Base-by-base conservation (phyloP, 1,140 invertebrate genomes). In the Mylabris phalerata region DNA sequence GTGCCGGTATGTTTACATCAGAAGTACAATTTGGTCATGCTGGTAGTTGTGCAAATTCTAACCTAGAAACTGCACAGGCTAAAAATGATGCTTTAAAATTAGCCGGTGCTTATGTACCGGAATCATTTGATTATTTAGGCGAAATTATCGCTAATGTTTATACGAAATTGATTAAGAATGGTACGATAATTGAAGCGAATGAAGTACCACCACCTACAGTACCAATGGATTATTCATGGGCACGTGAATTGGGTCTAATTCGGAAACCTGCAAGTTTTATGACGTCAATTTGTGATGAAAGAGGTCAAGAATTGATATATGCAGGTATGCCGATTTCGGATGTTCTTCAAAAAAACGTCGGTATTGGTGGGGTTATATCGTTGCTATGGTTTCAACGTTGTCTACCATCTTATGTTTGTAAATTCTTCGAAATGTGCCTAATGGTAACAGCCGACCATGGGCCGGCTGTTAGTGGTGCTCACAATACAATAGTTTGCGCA, bases 21-120 rank as follows among this genome's bases (percentile, higher is more conserved):
- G 94, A 98, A 73, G 96, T 99, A n/a, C 97, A 99, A 76, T 99
- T 99, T 77, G 97, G 97, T 0, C 97, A 99, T 79, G 97, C 97
- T 65, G 97, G 97, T 9, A 95, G 96, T 3, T 97, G 95, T 71
- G 97, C 97, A 4, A 94, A 98, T 70, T 95, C 91, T 4, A 89
- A 92, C 41, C 73, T 85, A n/a, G 97, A 99, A 78, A 98, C 96
- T 5, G 96, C 97, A 1, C 82, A 83, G 0, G 83, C 90, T 0
- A 99, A 99, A 78, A 99, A 99, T 73, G 81, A 82, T 39, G 88
- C 92, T 1, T 77, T 99, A 2, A 79, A 81, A 58, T 80, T 80
- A 2, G 89, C 87, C 48, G 96, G 96, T 1, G 96, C 92, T 5
- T 78, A 84, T 65, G 96, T 99, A 3, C 97, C 97, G 0, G 80